phyloP scores from a whole-genome alignment of 2,888 invertebrate species.

The Diarsia mendica region DNA sequence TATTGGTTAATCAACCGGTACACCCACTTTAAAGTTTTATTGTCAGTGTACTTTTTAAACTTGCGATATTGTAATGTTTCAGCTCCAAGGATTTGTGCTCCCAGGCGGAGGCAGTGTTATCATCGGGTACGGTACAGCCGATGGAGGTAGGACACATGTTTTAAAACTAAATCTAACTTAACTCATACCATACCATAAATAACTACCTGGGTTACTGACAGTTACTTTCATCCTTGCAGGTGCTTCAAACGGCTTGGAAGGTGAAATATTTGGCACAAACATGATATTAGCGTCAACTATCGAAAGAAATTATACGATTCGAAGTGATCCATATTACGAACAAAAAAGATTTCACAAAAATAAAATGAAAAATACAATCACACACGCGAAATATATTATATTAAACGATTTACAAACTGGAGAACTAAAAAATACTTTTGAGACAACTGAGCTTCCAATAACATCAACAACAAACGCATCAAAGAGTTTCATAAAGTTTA shows the following conservation, averaged over 20 bases:
- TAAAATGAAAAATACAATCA: slow-evolving; percentile 72
- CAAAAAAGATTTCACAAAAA: slow-evolving; percentile 79
- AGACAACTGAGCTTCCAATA: slow-evolving; percentile 63
- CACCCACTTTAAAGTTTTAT: background rate
- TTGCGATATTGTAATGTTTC: slow-evolving; percentile 71
- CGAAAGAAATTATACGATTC: slow-evolving; percentile 80
- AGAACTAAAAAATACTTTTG: slow-evolving; percentile 75
- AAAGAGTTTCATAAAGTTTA: slow-evolving; percentile 71
- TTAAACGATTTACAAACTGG: slow-evolving; percentile 79
- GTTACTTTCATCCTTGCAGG: slow-evolving; percentile 76
- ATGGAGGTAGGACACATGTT: slow-evolving; percentile 86
- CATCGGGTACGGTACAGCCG: slow-evolving; percentile 93
- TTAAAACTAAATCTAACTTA: background rate
- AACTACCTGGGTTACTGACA: slow-evolving; percentile 9
- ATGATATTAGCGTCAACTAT: slow-evolving; percentile 91
- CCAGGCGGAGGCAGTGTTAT: slow-evolving; percentile 92
- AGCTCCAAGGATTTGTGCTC: slow-evolving; percentile 90
- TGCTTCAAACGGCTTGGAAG: slow-evolving; percentile 92
- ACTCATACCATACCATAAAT: slow-evolving; percentile 3
- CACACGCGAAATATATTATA: slow-evolving; percentile 76
- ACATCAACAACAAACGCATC: slow-evolving; percentile 56
- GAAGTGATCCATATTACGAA: slow-evolving; percentile 73
- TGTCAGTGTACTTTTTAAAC: slow-evolving; percentile 16
- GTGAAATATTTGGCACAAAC: slow-evolving; percentile 92
- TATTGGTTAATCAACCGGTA: slow-evolving; percentile 36